Conservation (phyloP, 2,888 invertebrate species). For the Harpalus rufipes region DNA sequence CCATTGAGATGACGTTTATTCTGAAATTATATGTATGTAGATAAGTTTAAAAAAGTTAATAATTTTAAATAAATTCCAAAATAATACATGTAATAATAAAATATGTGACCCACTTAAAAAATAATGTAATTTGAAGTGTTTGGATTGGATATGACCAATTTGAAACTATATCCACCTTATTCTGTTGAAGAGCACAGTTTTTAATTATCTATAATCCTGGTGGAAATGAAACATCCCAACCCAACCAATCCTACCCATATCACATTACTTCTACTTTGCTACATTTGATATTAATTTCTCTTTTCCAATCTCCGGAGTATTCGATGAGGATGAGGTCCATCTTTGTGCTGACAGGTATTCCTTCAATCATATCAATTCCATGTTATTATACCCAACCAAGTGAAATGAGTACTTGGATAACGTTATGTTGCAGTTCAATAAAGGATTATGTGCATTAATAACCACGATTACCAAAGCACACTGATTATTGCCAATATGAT, state of each 20-base stretch:
- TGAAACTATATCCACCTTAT: neutral
- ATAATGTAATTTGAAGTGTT: no score
- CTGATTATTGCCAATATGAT: no score
- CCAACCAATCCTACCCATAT: conserved; percentile 30
- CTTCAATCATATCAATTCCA: conserved; percentile 18
- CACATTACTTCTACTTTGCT: conserved; percentile 36
- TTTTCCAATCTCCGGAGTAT: conserved; percentile 6
- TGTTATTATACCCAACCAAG: neutral
- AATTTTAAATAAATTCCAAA: no score
- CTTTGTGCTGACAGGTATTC: conserved; percentile 12
- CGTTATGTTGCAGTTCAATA: neutral
- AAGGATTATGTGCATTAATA: no score
- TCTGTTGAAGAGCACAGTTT: neutral
- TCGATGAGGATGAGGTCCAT: neutral
- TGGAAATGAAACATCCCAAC: conserved; percentile 7
- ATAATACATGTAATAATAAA: no score
- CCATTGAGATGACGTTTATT: no score
- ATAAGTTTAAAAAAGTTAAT: no score
- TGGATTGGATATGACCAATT: neutral
- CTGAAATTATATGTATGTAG: no score
- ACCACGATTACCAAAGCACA: no score
- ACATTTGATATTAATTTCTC: conserved; percentile 36
- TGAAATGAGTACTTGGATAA: neutral
- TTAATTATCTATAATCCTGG: conserved; percentile 27
- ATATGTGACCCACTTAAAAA: no score